Evolutionary conservation across 2,113 vertebrate genomes (phyloP).

Genomic region (Indicator indicator): DNA sequence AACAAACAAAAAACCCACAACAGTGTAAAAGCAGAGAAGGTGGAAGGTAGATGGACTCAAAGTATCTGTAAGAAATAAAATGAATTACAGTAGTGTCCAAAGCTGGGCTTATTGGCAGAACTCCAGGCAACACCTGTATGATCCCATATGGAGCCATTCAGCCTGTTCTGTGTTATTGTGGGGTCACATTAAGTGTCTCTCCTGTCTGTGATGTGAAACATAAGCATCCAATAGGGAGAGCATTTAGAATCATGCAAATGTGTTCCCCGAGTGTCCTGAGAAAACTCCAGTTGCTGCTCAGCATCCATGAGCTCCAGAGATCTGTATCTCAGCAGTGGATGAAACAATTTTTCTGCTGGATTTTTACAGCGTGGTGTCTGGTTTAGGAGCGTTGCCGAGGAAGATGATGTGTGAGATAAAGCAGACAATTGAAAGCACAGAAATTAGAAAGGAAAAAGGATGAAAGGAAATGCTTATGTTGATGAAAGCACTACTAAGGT

Average conservation of each 20-base stretch:
- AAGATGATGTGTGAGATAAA: neutral
- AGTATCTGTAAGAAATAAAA: neutral
- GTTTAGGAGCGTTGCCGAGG: neutral
- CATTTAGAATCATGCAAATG: neutral
- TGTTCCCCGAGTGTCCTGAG: neutral
- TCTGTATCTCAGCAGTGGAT: neutral
- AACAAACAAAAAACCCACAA: too few relatives aligned
- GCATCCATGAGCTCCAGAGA: neutral
- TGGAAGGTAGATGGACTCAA: neutral
- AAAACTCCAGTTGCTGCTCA: neutral
- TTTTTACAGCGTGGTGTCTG: neutral
- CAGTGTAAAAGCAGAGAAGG: neutral
- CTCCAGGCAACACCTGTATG: too few relatives aligned
- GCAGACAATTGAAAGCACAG: neutral
- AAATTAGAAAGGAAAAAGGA: neutral
- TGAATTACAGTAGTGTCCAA: neutral
- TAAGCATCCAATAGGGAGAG: neutral
- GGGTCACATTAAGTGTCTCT: neutral
- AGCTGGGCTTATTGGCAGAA: neutral
- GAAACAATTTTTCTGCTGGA: neutral
- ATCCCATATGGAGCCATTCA: rapidly evolving
- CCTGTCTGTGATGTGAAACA: neutral
- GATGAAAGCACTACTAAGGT: neutral
- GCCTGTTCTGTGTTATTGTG: neutral
- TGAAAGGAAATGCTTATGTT: neutral